Percentiles rank a stretch among this genome's conserved stretches.
Conservation (phyloP, 2,113 vertebrate genomes). For the Myanophis thanlyinensis region DNA sequence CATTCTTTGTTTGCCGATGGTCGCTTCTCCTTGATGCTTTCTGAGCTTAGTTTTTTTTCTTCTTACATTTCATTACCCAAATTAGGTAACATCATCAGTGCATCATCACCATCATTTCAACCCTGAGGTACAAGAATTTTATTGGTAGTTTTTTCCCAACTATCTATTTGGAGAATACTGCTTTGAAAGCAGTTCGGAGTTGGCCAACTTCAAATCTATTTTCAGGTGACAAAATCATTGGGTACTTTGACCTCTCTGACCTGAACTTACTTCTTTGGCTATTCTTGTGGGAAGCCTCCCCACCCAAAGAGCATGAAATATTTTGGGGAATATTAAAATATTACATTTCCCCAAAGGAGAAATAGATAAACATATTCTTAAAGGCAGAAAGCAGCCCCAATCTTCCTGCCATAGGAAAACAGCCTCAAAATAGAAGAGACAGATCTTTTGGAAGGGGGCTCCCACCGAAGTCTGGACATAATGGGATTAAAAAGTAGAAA, state of each 20-base stretch:
- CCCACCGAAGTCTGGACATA: no score
- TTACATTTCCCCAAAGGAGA: no score
- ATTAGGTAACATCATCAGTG: not conserved
- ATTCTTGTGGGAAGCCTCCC: not conserved
- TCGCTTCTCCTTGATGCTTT: not conserved
- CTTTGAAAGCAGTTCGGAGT: not conserved
- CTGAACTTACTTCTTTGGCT: not conserved
- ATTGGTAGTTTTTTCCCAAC: not conserved
- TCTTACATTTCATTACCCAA: not conserved
- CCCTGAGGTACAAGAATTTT: not conserved
- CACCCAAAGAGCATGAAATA: no score
- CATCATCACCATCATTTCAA: not conserved
- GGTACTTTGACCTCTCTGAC: not conserved
- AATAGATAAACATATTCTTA: no score
- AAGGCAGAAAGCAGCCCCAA: no score
- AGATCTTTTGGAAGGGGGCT: no score
- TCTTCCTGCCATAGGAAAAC: no score
- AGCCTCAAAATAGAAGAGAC: no score
- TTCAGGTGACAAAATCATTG: not conserved
- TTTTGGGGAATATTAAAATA: no score
- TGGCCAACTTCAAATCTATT: not conserved
- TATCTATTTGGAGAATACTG: not conserved
- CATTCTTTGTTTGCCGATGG: not conserved
- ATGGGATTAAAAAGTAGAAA: no score
- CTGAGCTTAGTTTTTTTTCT: not conserved